Percentiles rank a stretch among this genome's conserved stretches.
Evolutionary conservation across 2,797 vertebrate genomes (phyloP).

Genomic region (Myiotriccus ornatus): DNA sequence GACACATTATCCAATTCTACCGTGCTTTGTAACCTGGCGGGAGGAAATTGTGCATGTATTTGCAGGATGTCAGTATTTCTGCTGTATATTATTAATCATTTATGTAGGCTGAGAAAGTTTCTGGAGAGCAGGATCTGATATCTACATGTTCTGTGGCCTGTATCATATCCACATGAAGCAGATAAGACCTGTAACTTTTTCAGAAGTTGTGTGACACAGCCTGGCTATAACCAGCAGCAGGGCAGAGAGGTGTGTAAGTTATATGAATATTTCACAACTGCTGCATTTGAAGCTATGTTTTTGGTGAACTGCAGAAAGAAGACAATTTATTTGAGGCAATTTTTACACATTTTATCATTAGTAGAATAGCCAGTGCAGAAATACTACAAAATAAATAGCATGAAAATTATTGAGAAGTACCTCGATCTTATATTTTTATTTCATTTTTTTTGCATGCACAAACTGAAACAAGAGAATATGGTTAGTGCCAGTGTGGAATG

Average conservation of each 20-base stretch:
- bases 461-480: background rate
- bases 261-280: background rate
- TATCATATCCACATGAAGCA: background rate
- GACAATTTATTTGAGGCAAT: background rate
- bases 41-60: background rate
- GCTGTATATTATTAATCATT: background rate
- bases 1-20: background rate
- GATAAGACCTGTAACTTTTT: background rate
- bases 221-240: background rate
- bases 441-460: background rate
- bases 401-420: slow-evolving; percentile 3
- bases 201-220: background rate
- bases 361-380: background rate
- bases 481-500: background rate
- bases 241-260: background rate
- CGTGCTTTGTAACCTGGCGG: background rate
- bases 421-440: background rate
- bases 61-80: background rate
- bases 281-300: background rate
- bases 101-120: background rate
- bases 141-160: background rate
- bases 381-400: slow-evolving; percentile 69
- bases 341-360: slow-evolving; percentile 34
- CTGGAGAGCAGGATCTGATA: background rate
- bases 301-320: background rate